Evolutionary conservation across 1,140 invertebrate species (phyloP), one percentile per base, ranked within the genome.

Genomic region (Oncopeltus fasciatus): DNA sequence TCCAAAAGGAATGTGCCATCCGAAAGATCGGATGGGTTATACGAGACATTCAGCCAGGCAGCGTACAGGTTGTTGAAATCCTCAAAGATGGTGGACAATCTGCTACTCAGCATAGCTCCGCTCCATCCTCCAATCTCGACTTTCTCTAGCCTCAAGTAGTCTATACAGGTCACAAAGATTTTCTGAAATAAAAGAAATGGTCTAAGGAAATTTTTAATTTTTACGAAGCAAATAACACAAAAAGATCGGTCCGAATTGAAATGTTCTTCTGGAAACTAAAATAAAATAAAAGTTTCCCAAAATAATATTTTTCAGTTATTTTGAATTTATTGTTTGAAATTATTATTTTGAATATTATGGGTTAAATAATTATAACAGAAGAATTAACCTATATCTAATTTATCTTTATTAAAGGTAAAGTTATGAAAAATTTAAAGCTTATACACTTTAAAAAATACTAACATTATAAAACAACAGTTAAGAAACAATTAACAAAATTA

Each of bases 111-210:
- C 49, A 74, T 78, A 69, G 84, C 83, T 18, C 88, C 87, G 71
- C 85, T 81, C 16, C 89, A 75, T 1, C 90, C 88, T 57, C 83
- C 84, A 64, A 92, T 81, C 74, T 93, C 90, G 9, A 92, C 80
- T 72, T 88, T 90, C 73, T 93, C 91, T 57, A 94, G 71, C 71
- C 91, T 92, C n/a, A 85, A 71, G 69, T 91, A 91, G 72, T 93
- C 58, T 21, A 57, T 46, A 43, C 28, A 57, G 1, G 56, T 57
- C 18, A 57, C 14, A 24, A 57, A 57, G 16, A 57, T 33, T n/a
- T 33, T 20, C 56, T 57, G 16, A 57, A 57, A 57, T 16, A 56
- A 1, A 56, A 21, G 16, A 27, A 56, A 14, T 14, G 16, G 2
- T 46, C 16, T 20, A n/a, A 20, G 16, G 21, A 46, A 20, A 20